These are phyloP conservation scores for Dendrolimus punctatus DNA, from an alignment of 1,140 invertebrate genomes.

Conservation along the genomic window DNA sequence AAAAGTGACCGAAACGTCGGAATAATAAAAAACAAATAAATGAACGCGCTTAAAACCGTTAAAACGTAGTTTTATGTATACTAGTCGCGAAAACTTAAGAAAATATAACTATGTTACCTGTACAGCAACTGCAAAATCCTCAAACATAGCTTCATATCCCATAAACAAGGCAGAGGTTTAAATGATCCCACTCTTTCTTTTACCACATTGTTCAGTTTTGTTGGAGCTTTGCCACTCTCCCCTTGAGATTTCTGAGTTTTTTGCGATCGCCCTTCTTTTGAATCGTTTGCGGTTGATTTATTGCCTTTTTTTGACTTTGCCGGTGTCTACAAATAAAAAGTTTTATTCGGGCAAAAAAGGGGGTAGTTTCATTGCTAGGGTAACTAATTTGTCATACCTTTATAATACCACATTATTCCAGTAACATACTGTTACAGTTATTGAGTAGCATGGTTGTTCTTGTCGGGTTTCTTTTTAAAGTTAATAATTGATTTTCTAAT, in stretches of 20 bases:
- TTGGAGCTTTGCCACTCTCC: constrained; percentile 29
- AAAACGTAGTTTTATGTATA: too few species aligned
- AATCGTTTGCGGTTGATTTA: constrained; percentile 36
- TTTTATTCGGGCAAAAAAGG: neutral
- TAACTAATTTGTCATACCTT: too few species aligned
- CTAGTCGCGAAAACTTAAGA: too few species aligned
- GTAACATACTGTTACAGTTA: too few species aligned
- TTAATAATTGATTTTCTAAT: too few species aligned
- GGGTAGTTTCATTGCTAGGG: too few species aligned
- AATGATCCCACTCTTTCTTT: constrained; percentile 52
- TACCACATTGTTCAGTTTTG: constrained; percentile 32
- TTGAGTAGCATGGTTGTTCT: too few species aligned
- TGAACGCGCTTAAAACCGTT: neutral
- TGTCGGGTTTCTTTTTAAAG: too few species aligned
- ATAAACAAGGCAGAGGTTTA: constrained; percentile 47
- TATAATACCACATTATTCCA: too few species aligned
- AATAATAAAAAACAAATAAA: constrained; percentile 5
- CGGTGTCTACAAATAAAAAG: constrained; percentile 25
- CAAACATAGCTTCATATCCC: constrained; percentile 41
- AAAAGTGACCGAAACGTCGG: too few species aligned
- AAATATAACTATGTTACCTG: constrained; percentile 18
- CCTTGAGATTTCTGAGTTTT: constrained; percentile 43
- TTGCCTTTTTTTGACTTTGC: constrained; percentile 44
- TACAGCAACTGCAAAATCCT: constrained; percentile 42
- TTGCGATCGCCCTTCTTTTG: constrained; percentile 30